Percentiles rank a stretch among this genome's conserved stretches.
phyloP scores from a whole-genome alignment of 1,140 invertebrate genomes.

The Micrasema minimum region DNA sequence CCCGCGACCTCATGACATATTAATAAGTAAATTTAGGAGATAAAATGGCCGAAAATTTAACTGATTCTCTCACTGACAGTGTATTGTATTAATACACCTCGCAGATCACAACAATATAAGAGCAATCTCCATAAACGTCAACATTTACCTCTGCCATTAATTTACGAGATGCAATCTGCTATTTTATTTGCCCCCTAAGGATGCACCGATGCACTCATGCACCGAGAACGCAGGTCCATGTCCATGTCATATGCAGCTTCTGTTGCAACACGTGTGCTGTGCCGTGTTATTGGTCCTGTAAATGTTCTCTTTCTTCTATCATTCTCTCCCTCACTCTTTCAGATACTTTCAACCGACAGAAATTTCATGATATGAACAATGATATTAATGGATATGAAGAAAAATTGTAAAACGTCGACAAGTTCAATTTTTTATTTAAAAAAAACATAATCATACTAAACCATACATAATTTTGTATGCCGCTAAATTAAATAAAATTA shows the following conservation, averaged over 20 bases:
- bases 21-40: too few relatives aligned
- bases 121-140: background rate
- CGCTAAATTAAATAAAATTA: too few relatives aligned
- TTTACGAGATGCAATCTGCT: slow-evolving; percentile 10
- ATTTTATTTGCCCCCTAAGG: slow-evolving; percentile 13
- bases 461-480: too few relatives aligned
- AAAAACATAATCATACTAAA: too few relatives aligned
- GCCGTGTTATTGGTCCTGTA: background rate
- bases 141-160: slow-evolving; percentile 2
- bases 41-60: too few relatives aligned
- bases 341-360: background rate
- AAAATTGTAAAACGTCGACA: too few relatives aligned
- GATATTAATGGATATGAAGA: too few relatives aligned
- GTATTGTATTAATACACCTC: background rate
- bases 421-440: too few relatives aligned
- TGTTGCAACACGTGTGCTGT: slow-evolving; percentile 17
- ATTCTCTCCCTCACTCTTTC: background rate
- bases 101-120: background rate
- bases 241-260: slow-evolving; percentile 16
- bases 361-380: too few relatives aligned
- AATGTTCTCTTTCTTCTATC: too few relatives aligned
- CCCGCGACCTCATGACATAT: too few relatives aligned
- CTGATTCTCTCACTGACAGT: too few relatives aligned
- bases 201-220: slow-evolving; percentile 3
- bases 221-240: slow-evolving; percentile 13